Evolutionary conservation across 2,113 vertebrate species (phyloP).

Genomic region (Nothoprocta pentlandii): DNA sequence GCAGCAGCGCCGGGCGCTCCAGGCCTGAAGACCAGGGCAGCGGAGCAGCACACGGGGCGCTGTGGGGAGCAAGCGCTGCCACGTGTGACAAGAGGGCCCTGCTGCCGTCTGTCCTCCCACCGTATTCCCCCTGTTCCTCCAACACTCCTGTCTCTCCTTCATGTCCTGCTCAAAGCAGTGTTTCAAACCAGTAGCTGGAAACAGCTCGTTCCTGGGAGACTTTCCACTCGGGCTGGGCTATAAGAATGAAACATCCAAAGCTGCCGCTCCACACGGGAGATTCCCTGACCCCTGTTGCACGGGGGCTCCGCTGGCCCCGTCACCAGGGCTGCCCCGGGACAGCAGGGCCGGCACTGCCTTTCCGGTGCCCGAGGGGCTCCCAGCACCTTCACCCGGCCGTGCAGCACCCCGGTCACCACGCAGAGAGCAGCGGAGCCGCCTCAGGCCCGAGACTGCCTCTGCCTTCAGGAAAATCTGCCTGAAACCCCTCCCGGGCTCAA

Average conservation of each 20-base stretch:
- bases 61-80: conserved; percentile 47
- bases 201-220: background rate
- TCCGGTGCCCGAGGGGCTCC: background rate
- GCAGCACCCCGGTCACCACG: background rate
- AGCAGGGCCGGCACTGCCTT: background rate
- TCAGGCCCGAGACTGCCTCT: background rate
- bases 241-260: conserved; percentile 20
- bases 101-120: conserved; percentile 67
- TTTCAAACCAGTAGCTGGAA: conserved; percentile 47
- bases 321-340: background rate
- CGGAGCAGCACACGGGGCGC: background rate
- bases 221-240: conserved; percentile 9
- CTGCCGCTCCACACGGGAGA: background rate
- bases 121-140: conserved; percentile 63
- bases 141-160: conserved; percentile 49
- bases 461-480: background rate
- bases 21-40: conserved; percentile 19
- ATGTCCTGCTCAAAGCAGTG: conserved; percentile 66
- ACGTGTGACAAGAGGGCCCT: conserved; percentile 58
- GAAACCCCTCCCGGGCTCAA: background rate
- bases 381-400: background rate
- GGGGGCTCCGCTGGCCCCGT: background rate
- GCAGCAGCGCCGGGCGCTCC: conserved; percentile 6
- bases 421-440: background rate
- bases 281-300: background rate